Percentiles rank a stretch among this genome's conserved stretches.
phyloP scores from a whole-genome alignment of 2,113 vertebrate genomes.

The Serinus canaria region DNA sequence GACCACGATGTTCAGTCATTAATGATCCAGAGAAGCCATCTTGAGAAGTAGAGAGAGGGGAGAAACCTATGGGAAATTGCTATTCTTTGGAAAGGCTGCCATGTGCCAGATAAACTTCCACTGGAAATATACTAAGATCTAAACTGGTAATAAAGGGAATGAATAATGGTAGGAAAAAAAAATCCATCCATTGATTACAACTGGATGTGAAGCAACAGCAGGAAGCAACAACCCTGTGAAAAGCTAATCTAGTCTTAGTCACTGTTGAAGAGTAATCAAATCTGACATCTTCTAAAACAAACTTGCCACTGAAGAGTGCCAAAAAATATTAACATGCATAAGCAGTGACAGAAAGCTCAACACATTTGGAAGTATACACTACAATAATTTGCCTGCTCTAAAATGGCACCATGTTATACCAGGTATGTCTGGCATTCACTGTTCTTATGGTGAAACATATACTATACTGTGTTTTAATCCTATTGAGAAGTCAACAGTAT shows the following conservation, averaged over 20 bases:
- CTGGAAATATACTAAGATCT: neutral
- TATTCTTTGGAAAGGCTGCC: neutral
- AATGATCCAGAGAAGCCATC: neutral
- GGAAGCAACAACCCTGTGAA: neutral
- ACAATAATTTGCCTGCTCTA: neutral
- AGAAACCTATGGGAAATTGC: neutral
- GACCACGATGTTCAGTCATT: neutral
- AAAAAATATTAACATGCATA: neutral
- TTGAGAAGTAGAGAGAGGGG: neutral
- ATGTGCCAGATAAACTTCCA: neutral
- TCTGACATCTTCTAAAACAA: neutral
- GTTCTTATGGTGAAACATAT: neutral
- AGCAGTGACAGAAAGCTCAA: neutral
- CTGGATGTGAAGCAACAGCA: neutral
- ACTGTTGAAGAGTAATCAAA: neutral
- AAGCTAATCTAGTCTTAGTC: neutral
- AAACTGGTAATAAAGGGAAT: neutral
- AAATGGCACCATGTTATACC: neutral
- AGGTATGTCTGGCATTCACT: neutral
- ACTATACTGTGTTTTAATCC: neutral
- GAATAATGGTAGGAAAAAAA: neutral
- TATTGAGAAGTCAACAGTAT: neutral
- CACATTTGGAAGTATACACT: neutral
- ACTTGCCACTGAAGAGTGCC: neutral
- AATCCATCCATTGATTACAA: neutral